Evolutionary conservation across 2,113 vertebrate species (phyloP).

Genomic region (Capra hircus): DNA sequence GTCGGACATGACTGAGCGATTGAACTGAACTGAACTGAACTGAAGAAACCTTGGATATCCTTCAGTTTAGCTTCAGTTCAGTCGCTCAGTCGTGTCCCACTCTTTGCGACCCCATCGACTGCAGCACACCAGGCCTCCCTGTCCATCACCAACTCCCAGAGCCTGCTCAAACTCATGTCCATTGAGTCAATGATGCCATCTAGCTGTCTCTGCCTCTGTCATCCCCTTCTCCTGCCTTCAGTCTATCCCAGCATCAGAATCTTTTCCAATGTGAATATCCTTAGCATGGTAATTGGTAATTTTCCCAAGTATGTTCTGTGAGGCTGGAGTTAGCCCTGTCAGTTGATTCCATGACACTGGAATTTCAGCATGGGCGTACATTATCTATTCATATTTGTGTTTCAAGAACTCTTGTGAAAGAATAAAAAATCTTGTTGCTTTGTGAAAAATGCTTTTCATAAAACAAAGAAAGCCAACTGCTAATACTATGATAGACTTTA

Average conservation of each 20-base stretch:
- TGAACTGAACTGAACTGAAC: too few relatives aligned
- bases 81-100: neutral
- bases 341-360: neutral
- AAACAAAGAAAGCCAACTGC: neutral
- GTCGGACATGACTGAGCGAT: too few relatives aligned
- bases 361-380: neutral
- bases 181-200: neutral
- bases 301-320: neutral
- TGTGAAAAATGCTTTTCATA: neutral
- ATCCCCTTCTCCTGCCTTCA: neutral
- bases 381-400: neutral
- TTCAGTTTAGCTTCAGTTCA: neutral
- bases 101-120: neutral
- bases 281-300: neutral
- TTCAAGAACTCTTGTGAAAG: neutral
- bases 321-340: neutral
- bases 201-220: neutral
- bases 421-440: neutral
- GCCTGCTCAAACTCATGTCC: neutral
- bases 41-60: neutral
- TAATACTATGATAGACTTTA: neutral
- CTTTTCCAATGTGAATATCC: neutral
- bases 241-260: neutral
- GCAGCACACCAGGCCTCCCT: neutral
- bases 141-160: neutral